Percentiles rank a stretch among this genome's conserved stretches.
Conservation (phyloP, 2,113 vertebrate genomes). For the Cavia aperea region DNA sequence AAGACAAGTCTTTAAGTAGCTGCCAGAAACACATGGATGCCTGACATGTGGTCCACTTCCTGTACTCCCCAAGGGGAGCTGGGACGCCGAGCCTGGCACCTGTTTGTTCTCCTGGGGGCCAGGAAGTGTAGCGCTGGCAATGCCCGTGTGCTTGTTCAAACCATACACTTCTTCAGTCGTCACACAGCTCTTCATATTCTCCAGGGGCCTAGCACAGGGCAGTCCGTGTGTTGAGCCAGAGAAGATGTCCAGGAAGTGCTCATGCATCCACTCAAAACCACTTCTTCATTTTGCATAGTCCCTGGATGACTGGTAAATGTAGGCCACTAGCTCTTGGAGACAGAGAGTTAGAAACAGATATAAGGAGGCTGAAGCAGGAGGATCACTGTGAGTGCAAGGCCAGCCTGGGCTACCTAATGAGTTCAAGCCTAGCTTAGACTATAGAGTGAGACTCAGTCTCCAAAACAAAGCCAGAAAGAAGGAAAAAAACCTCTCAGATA, state of each 20-base stretch:
- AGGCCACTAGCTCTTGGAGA: background rate
- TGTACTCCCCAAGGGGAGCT: background rate
- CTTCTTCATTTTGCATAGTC: no score
- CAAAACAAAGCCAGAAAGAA: background rate
- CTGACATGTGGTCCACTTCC: background rate
- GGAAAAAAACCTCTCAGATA: background rate
- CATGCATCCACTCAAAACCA: background rate
- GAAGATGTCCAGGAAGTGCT: background rate
- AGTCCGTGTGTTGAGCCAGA: no score
- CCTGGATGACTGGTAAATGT: background rate
- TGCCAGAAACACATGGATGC: background rate
- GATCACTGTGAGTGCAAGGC: background rate
- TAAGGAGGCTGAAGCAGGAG: background rate
- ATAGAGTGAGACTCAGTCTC: background rate
- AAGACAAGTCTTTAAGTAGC: background rate
- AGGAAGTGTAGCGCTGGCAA: background rate
- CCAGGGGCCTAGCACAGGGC: background rate
- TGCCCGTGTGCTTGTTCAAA: background rate
- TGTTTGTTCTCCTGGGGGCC: background rate
- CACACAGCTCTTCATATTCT: background rate
- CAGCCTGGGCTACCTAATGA: background rate
- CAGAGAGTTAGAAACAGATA: background rate
- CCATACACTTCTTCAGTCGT: background rate
- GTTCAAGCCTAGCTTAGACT: no score
- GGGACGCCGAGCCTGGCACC: background rate